Evolutionary conservation across 1,140 invertebrate genomes (phyloP).

Genomic region (Heliconius hewitsoni): DNA sequence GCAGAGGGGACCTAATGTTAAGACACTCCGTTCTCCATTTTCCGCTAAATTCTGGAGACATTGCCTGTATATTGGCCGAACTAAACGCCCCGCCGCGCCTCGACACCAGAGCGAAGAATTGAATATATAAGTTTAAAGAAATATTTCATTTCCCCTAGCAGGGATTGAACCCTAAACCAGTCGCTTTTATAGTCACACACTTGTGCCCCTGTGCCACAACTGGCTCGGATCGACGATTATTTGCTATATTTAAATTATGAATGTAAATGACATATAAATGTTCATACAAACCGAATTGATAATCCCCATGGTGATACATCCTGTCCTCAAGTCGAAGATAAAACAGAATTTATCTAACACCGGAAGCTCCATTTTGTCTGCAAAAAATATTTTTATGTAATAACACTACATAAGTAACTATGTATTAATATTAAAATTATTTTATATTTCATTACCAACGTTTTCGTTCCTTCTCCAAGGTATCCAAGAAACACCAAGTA

Average conservation of each 20-base stretch:
- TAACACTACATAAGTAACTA: neutral
- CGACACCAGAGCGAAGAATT: no score
- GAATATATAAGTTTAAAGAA: no score
- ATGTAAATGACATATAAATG: conserved; percentile 7
- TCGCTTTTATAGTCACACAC: no score
- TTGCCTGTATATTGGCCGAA: no score
- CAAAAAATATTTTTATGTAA: neutral
- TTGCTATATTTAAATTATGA: neutral
- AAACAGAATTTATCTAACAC: conserved; percentile 74
- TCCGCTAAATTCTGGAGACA: no score
- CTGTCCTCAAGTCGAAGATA: conserved; percentile 61
- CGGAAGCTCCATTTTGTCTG: conserved; percentile 71
- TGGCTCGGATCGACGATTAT: no score
- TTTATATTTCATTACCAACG: neutral
- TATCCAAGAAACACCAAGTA: neutral
- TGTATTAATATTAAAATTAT: neutral
- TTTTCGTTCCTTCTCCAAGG: neutral
- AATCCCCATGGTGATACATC: conserved; percentile 68
- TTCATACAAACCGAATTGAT: conserved; percentile 62
- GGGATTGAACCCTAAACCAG: no score
- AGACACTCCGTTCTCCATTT: no score
- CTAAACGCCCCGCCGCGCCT: no score
- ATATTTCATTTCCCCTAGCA: no score
- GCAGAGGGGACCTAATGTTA: no score
- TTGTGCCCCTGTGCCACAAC: no score